phyloP scores from a whole-genome alignment of 2,888 invertebrate species.

The Apamea anceps region DNA sequence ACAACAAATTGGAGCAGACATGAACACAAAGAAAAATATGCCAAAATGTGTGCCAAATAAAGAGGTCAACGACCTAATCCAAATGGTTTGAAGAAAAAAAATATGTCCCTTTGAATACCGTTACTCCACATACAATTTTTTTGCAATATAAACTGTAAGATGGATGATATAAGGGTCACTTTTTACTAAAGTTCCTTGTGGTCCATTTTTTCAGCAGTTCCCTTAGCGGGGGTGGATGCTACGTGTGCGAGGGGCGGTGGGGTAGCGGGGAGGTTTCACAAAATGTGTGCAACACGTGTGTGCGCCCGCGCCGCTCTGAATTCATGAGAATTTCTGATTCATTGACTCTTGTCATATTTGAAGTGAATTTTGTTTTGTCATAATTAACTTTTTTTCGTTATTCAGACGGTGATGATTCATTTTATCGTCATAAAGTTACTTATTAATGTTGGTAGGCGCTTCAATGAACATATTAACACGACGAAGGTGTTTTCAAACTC shows the following conservation, averaged over 20 bases:
- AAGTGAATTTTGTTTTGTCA: conserved; percentile 68
- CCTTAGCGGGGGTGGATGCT: conserved; percentile 78
- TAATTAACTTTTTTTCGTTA: conserved; percentile 63
- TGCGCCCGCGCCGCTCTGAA: conserved; percentile 74
- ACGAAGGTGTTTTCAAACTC: background rate
- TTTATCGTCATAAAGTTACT: conserved; percentile 5
- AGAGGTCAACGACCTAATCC: conserved; percentile 76
- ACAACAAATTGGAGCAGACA: conserved; percentile 7
- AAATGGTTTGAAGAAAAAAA: conserved; percentile 70
- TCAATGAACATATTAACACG: background rate
- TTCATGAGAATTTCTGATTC: conserved; percentile 89
- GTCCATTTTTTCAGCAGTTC: conserved; percentile 85
- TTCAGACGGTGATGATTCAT: conserved; percentile 59
- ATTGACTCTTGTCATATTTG: conserved; percentile 79
- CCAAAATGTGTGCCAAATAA: conserved; percentile 64
- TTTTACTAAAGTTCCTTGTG: conserved; percentile 66
- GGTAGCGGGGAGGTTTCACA: conserved; percentile 75
- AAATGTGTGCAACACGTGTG: conserved; percentile 87
- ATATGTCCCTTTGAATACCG: conserved; percentile 72
- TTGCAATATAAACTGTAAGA: conserved; percentile 61
- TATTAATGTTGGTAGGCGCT: background rate
- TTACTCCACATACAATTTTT: conserved; percentile 39
- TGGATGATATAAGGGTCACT: conserved; percentile 68
- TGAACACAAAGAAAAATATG: conserved; percentile 28
- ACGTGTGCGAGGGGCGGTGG: conserved; percentile 70